These are phyloP conservation scores for Ochropacha duplaris DNA, from an alignment of 2,888 invertebrate genomes.

Conservation along the genomic window DNA sequence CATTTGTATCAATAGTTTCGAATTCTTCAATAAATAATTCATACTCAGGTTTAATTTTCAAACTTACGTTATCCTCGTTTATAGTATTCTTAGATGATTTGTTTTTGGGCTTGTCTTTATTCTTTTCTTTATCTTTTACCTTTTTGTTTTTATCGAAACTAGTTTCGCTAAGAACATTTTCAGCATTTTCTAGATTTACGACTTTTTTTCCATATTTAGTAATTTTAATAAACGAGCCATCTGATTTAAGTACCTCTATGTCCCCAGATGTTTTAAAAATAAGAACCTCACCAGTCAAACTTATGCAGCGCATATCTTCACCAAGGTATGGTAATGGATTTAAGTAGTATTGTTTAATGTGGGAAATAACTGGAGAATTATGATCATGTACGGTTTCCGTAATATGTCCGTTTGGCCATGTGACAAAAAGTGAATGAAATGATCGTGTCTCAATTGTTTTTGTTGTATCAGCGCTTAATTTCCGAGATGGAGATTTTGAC, in stretches of 20 bases:
- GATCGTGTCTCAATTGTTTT: conserved; percentile 39
- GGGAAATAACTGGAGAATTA: conserved; percentile 57
- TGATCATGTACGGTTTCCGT: conserved; percentile 64
- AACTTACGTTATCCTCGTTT: conserved; percentile 29
- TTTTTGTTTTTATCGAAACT: conserved; percentile 56
- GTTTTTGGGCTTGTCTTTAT: conserved; percentile 46
- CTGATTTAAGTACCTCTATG: conserved; percentile 60
- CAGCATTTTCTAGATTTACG: conserved; percentile 22
- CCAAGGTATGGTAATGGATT: conserved; percentile 29
- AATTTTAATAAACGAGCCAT: conserved; percentile 61
- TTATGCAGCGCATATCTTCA: conserved; percentile 69
- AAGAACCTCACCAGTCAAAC: conserved; percentile 69
- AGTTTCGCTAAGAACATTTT: conserved; percentile 36
- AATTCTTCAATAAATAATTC: conserved; percentile 63
- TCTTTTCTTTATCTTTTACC: conserved; percentile 45
- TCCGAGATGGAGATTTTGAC: conserved; percentile 20
- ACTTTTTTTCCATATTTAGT: conserved; percentile 50
- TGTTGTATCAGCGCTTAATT: conserved; percentile 18
- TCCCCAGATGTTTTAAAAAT: conserved; percentile 57
- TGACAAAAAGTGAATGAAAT: conserved; percentile 59
- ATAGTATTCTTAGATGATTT: conserved; percentile 45
- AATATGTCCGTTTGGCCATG: conserved; percentile 74
- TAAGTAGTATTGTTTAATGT: conserved; percentile 65
- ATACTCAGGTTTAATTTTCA: conserved; percentile 37
- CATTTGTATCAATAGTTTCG: conserved; percentile 59